These are phyloP conservation scores for Eupithecia tripunctaria DNA, from an alignment of 2,888 invertebrate species.

Conservation along the genomic window DNA sequence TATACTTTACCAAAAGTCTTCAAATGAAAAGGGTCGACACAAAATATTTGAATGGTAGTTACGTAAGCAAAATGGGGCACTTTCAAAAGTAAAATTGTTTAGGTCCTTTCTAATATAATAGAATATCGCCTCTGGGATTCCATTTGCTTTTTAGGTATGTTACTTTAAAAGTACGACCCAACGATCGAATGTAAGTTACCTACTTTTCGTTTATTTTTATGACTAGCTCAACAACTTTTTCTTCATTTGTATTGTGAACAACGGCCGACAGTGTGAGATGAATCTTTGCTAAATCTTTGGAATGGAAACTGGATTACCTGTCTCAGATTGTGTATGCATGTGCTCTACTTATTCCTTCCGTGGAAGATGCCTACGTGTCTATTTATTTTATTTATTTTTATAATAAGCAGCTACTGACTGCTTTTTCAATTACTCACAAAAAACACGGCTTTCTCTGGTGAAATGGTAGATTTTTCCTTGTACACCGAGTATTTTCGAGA, in stretches of 20 bases:
- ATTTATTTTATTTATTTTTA: neutral
- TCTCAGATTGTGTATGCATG: neutral
- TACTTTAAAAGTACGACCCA: neutral
- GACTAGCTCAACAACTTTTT: neutral
- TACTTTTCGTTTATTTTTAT: neutral
- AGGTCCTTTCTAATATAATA: neutral
- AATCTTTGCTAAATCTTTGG: neutral
- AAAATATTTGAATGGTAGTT: constrained; percentile 26
- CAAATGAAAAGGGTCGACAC: constrained; percentile 22
- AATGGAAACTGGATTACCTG: neutral
- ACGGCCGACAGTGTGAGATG: neutral
- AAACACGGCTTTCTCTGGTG: neutral
- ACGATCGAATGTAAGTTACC: neutral
- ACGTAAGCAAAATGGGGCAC: constrained; percentile 9
- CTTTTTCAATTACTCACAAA: too few relatives aligned
- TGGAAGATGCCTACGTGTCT: neutral
- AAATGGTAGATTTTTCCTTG: neutral
- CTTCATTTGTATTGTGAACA: neutral
- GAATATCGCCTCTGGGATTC: neutral
- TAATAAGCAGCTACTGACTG: neutral
- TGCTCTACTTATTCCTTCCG: neutral
- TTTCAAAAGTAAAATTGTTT: constrained; percentile 17
- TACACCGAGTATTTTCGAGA: neutral
- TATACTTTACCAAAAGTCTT: constrained; percentile 24
- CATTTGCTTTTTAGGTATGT: neutral